Evolutionary conservation across 1,140 invertebrate genomes (phyloP).

Genomic region (Heliconius eleuchia): DNA sequence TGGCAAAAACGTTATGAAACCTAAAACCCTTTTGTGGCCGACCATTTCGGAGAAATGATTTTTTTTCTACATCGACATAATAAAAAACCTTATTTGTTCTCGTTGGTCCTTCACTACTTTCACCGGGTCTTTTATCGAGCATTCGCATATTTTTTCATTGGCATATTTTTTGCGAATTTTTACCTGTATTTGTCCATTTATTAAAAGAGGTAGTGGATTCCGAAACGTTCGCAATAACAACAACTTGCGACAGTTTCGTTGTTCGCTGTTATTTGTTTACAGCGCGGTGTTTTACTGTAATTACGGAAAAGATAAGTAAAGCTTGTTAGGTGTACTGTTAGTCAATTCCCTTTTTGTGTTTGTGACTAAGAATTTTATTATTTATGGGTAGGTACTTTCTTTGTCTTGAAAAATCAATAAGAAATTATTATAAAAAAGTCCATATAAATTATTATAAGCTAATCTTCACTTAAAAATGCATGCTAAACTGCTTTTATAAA

Average conservation of each 20-base stretch:
- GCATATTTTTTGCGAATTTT: conserved; percentile 48
- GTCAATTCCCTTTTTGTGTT: not conserved
- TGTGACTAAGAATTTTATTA: not conserved
- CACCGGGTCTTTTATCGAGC: conserved; percentile 51
- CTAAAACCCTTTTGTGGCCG: conserved; percentile 75
- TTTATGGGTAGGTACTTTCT: no score
- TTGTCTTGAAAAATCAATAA: not conserved
- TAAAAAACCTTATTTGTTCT: conserved; percentile 60
- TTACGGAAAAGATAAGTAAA: not conserved
- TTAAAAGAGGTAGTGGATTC: conserved; percentile 52
- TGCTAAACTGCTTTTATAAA: no score
- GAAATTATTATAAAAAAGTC: not conserved
- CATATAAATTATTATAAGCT: no score
- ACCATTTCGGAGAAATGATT: conserved; percentile 62
- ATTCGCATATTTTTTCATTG: not conserved
- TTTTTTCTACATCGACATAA: conserved; percentile 55
- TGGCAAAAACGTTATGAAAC: conserved; percentile 70
- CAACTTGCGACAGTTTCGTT: conserved; percentile 22
- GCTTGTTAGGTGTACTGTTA: conserved; percentile 4
- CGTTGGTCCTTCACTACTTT: conserved; percentile 53
- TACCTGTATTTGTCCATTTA: conserved; percentile 54
- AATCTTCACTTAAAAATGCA: not conserved
- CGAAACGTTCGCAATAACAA: conserved; percentile 23
- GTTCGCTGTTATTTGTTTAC: conserved; percentile 8
- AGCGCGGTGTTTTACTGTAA: conserved; percentile 1